Base-by-base conservation (phyloP, 2,888 invertebrate species). In the Drosophila anomelani region DNA sequence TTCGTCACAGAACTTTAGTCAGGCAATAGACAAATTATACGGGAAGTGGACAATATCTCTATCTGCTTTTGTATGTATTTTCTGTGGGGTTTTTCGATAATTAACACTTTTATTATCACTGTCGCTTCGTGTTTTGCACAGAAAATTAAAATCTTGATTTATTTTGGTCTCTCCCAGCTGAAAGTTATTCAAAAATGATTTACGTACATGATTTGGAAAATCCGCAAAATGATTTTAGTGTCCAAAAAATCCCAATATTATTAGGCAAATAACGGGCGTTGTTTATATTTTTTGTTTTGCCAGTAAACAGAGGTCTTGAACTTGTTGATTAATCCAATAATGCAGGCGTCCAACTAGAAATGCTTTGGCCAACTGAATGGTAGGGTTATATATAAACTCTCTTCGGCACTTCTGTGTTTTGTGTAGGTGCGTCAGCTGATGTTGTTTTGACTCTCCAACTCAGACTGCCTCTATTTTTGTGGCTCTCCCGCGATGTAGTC, bases 61-160 rank as follows among this genome's bases (percentile, higher is more conserved):
- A 38, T 61, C 20, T 10, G 17, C 36, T 17, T 36, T 51, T 44
- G 36, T 20, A 20, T 34, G 5, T 51, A 43, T 46, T 34, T 44
- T n/a, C 4, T 43, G 9, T 39, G 38, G 43, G 49, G 15, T 12
- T 60, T 67, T 49, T 36, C 43, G 61, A 56, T 32, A 55, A 73
- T 80, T 83, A 80, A 36, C 79, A 83, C 88, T 82, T 74, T 74
- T 76, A 85, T 80, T 74, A 72, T 83, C 55, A 55, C 34, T 38
- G 54, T 68, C 39, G 69, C 71, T 82, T 78, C 83, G 80, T 76
- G 72, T 41, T 53, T 73, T 77, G 51, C 66, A 67, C 53, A 67
- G 47, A 47, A 70, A 8, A 32, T 63, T 55, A 12, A n/a, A 0
- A 66, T 53, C 20, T 51, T 7, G 36, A 44, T 67, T 64, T 60